Evolutionary conservation across 2,797 vertebrate genomes (phyloP), one percentile per base, ranked within the genome.

Genomic region (Acipenser transmontanus): DNA sequence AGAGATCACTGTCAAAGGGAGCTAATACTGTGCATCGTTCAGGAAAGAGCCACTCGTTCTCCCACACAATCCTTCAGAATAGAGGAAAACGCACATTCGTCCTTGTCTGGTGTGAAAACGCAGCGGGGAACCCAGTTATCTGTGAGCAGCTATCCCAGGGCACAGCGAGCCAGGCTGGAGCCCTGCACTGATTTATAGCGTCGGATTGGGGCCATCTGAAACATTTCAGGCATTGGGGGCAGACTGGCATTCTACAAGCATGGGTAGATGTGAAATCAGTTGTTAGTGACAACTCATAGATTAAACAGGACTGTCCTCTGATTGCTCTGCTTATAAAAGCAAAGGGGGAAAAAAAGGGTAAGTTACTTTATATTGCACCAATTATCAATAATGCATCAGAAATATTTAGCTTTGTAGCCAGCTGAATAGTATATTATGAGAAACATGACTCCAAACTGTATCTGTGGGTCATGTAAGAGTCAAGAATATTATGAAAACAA

Each of bases 1-100:
- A 78, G 81, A 80, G 86, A 93, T 95, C 94, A 93, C 88, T 92
- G 93, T 95, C 93, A 93, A 50, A 48, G 74, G 74, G 78, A 50
- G 74, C 69, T 66, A 50, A 17, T 13, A 17, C 10, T 49, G 63
- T 47, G 34, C 60, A 10, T 63, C 47, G 48, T 47, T 47, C 12
- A 48, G 9, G 49, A 62, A 69, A 67, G 7, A 48, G 66, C 49
- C 12, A 34, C 8, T 50, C 50, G 34, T 47, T 17, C 57, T 60
- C 34, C 63, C 49, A 34, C 8, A 34, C 34, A 34, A 34, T 50
- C 13, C n/a, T 14, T 9, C 56, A 20, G 1, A 17, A 61, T 47
- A 60, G 48, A 20, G 50, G n/a, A 34, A 49, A 17, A 49, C 10
- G 13, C 49, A 34, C 34, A 34, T 34, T 34, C 34, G 1, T 34